A percentile compares a stretch with the other conserved stretches of the same genome.
phyloP scores from a whole-genome alignment of 2,113 vertebrate genomes.

The Aviceda subcristata region DNA sequence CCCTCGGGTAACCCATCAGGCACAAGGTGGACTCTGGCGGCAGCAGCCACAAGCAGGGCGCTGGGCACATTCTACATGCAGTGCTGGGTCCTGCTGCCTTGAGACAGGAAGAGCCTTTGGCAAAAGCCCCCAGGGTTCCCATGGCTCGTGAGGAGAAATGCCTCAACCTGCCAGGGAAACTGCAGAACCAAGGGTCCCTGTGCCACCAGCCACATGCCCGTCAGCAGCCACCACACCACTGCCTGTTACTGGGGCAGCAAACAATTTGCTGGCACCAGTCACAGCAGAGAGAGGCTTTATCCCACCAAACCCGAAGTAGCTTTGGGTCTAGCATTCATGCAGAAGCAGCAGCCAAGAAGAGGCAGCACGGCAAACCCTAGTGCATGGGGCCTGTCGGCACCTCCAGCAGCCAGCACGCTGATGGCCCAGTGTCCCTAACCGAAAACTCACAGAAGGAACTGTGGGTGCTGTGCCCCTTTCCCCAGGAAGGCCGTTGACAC shows the following conservation, averaged over 20 bases:
- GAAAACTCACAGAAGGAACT: neutral
- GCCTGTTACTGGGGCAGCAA: neutral
- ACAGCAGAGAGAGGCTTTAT: neutral
- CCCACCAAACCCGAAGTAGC: neutral
- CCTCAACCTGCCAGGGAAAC: neutral
- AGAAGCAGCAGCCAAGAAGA: neutral
- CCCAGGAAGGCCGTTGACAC: accelerated
- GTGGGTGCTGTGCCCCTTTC: accelerated
- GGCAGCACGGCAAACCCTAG: neutral
- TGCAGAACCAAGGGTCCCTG: accelerated
- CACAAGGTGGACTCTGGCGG: neutral
- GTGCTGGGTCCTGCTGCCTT: accelerated
- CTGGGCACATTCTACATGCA: neutral
- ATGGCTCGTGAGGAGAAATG: accelerated
- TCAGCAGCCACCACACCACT: neutral
- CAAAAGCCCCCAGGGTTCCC: neutral
- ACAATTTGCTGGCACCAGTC: neutral
- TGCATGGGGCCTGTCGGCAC: neutral
- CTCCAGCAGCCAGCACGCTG: neutral
- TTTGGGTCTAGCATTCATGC: neutral
- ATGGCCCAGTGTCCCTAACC: no score
- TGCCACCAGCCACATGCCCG: neutral
- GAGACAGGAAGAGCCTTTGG: accelerated
- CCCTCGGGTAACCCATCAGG: accelerated
- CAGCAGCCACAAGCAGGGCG: neutral